Evolutionary conservation across 2,888 invertebrate species (phyloP), one percentile per base, ranked within the genome.

Genomic region (Cheilosia variabilis): DNA sequence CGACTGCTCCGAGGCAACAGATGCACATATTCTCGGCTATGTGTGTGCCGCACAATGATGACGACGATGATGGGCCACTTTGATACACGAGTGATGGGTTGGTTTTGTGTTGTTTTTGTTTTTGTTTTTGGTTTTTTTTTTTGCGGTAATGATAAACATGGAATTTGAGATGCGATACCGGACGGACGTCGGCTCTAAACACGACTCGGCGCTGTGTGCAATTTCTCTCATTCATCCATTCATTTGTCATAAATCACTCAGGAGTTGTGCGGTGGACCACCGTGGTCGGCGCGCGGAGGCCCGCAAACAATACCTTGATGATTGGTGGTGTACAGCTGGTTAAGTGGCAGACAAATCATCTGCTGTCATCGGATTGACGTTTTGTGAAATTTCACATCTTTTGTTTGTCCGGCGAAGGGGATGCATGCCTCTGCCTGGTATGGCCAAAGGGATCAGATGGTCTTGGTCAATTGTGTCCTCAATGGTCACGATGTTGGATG

Each of bases 171-270:
- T 80, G 66, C 50, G 76, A 86, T 76, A 69, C 75, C 53, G 50
- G 43, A 6, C 27, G 57, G 50, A 62, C 68, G 19, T 58, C 19
- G 60, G 66, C 65, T 57, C 71, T 63, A 47, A 43, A 43, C 77
- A 55, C 55, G 45, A 68, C 57, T 72, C 68, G 31, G 5, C 9
- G 41, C 50, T 53, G 72, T 66, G 58, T 75, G 80, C 76, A 69
- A 80, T 76, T 72, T 63, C 86, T 75, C 76, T 69, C 68, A 76
- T 81, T 77, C 81, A 76, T 68, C 57, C 81, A 77, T 86, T 86
- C 86, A 72, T 77, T 71, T 86, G 86, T 86, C 86, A 86, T 86
- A 81, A 86, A 86, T 86, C 86, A 86, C 86, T 86, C 86, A 81
- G 66, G 71, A 81, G 68, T 57, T 76, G 66, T 73, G 68, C 57